Evolutionary conservation across 2,113 vertebrate genomes (phyloP).

Genomic region (Oncorhynchus clarkii): DNA sequence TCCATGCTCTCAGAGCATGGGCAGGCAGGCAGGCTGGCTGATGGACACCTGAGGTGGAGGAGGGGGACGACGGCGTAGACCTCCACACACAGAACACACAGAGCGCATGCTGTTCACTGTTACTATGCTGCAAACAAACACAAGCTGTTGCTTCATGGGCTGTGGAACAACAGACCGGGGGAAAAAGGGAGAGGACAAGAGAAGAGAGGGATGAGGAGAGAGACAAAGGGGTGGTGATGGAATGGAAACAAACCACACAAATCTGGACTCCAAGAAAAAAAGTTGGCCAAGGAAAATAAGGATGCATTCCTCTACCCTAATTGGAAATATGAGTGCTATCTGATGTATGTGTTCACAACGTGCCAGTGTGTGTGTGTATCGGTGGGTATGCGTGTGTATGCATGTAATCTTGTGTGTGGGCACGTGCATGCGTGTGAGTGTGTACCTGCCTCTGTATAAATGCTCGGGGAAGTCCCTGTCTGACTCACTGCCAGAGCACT

Average conservation of each 20-base stretch:
- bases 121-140: conserved; percentile 60
- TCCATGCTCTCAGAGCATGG: too few species aligned
- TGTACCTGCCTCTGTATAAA: neutral
- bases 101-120: conserved; percentile 43
- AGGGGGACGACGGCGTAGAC: conserved; percentile 4
- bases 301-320: neutral
- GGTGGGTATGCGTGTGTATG: neutral
- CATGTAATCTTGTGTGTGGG: neutral
- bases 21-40: neutral
- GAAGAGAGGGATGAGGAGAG: neutral
- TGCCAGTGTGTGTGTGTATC: neutral
- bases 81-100: neutral
- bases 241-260: neutral
- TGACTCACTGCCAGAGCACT: neutral
- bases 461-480: neutral
- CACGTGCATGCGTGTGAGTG: neutral
- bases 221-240: neutral
- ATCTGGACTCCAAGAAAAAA: neutral
- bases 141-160: conserved; percentile 46
- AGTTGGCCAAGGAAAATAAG: neutral
- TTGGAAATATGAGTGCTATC: conserved; percentile 26
- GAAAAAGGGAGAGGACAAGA: conserved; percentile 5
- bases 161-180: conserved; percentile 30
- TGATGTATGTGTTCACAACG: neutral
- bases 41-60: neutral